phyloP scores from a whole-genome alignment of 2,888 invertebrate species.

The Chelonus formosanus region DNA sequence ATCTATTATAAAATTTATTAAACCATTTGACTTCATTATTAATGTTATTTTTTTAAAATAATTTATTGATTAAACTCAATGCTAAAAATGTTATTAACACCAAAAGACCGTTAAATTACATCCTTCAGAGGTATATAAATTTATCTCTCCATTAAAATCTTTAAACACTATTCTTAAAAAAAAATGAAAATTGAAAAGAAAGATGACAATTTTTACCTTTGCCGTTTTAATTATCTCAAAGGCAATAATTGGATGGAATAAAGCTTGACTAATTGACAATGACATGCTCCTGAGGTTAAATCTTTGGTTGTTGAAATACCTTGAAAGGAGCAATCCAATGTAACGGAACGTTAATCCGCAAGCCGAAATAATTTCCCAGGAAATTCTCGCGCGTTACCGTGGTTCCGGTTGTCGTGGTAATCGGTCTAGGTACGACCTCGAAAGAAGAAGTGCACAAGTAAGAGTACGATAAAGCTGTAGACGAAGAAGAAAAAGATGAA shows the following conservation, averaged over 20 bases:
- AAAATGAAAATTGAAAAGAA: too few species aligned
- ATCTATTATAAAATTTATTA: too few species aligned
- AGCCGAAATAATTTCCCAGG: slow-evolving; percentile 38
- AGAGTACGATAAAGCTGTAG: slow-evolving; percentile 28
- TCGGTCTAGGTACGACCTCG: slow-evolving; percentile 34
- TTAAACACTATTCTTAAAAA: too few species aligned
- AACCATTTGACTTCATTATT: too few species aligned
- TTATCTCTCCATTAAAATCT: too few species aligned
- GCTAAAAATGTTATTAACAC: too few species aligned
- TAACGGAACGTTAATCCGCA: slow-evolving; percentile 31
- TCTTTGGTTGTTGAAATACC: neutral
- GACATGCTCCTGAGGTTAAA: slow-evolving; percentile 8
- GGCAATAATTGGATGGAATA: neutral
- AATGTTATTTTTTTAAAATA: too few species aligned
- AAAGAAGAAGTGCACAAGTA: slow-evolving; percentile 21
- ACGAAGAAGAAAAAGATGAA: slow-evolving; percentile 14
- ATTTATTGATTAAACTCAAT: too few species aligned
- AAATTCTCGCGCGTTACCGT: slow-evolving; percentile 40
- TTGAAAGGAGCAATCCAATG: slow-evolving; percentile 5
- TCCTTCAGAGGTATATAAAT: too few species aligned
- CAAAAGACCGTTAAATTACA: too few species aligned
- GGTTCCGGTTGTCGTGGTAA: slow-evolving; percentile 45
- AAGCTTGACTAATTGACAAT: slow-evolving; percentile 11
- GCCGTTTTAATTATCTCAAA: neutral
- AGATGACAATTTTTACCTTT: too few species aligned